These are phyloP conservation scores for Apodemus speciosus DNA, from an alignment of 2,113 vertebrate species.

Conservation along the genomic window DNA sequence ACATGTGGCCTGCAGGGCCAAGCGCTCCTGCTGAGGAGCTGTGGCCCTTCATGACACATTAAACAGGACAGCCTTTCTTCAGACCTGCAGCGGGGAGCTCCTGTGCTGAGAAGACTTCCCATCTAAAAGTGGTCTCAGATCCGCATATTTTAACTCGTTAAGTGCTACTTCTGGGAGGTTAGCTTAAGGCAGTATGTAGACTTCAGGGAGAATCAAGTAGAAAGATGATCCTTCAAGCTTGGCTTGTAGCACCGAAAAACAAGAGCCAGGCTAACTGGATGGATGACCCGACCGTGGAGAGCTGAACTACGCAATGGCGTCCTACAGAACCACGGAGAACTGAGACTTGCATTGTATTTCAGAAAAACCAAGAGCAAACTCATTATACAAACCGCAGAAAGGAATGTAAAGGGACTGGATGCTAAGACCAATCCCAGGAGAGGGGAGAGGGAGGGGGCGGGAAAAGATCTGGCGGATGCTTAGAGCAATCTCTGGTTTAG, in stretches of 20 bases:
- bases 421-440: no score
- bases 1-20: background rate
- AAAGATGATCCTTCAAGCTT: background rate
- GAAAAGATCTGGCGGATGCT: no score
- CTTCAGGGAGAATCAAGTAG: background rate
- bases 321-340: rapidly evolving
- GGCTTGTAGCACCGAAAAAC: rapidly evolving
- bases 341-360: rapidly evolving
- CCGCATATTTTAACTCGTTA: rapidly evolving
- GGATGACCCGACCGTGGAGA: background rate
- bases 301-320: rapidly evolving
- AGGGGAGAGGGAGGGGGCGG: no score
- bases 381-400: no score
- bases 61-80: background rate
- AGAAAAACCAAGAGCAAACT: background rate
- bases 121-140: no score
- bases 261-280: rapidly evolving
- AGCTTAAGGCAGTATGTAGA: background rate
- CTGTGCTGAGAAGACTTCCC: background rate
- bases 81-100: background rate
- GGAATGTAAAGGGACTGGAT: background rate
- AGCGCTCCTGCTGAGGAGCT: background rate
- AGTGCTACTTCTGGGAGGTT: background rate
- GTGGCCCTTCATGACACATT: background rate
- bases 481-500: no score